Base-by-base conservation (phyloP, 37 sponge, comb jelly and placozoan genomes). In the Amphimedon queenslandica region DNA sequence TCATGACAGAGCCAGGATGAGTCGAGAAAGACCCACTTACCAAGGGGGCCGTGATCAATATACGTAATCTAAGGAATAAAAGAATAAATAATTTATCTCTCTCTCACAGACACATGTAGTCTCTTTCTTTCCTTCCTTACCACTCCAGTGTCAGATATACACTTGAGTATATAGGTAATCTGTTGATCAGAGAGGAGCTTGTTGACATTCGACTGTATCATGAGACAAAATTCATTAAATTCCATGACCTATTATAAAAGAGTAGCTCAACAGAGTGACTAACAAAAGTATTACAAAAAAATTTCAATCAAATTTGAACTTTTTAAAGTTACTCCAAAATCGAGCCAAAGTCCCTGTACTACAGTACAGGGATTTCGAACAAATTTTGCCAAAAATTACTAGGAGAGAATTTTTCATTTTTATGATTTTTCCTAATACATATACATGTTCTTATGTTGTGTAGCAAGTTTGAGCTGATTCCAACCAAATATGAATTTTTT, bases 1-100 rank as follows among this genome's bases (percentile, higher is more conserved):
- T 90, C 79, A 10, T 66, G 53, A 60, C 91, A 90, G 13, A 90
- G 76, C 91, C 91, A 90, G 34, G 47, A 69, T 16, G 91, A 87
- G 39, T 90, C 91, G 34, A 85, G 73, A 60, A 81, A 84, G 32
- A 90, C 67, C 42, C 64, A 69, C 33, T 77, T 58, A 3, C 64
- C 20, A 39, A 85, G 64, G 32, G 83, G 74, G 35, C 86, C 73
- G 27, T 78, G 70, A 36, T 87, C 64, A 58, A 81, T 56, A 57
- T 89, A 89, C n/a, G 83, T 84, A 29, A 89, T 60, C 90, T 88
- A 42, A 2, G 69, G 31, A 40, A 43, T 73, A 28, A 30, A 57
- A 66, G 23, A 8, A 2, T 21, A 36, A 24, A 61, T 31, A 74
- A 33, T 11, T 0, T 29, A 24, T 2, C 29, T n/a, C 34, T 10